These are phyloP conservation scores for Tetragonula carbonaria DNA, from an alignment of 2,888 invertebrate species.

Conservation along the genomic window DNA sequence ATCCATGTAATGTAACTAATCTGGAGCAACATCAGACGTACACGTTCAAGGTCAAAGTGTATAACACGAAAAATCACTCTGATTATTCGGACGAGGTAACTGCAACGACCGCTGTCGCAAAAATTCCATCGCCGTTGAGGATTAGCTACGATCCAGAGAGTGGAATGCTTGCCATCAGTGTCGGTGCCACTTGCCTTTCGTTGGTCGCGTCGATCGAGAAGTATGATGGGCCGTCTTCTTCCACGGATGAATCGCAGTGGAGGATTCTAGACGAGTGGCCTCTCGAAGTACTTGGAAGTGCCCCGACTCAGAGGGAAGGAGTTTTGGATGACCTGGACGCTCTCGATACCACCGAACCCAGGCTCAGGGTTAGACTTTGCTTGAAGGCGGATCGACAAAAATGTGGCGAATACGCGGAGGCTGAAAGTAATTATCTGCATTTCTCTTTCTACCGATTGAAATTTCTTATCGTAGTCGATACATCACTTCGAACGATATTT, in stretches of 20 bases:
- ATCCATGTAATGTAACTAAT: conserved; percentile 94
- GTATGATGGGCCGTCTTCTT: conserved; percentile 86
- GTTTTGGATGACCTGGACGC: conserved; percentile 87
- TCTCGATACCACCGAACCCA: conserved; percentile 85
- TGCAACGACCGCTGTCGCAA: conserved; percentile 93
- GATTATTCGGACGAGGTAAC: conserved; percentile 94
- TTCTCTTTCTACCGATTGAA: background rate
- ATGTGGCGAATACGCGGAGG: conserved; percentile 93
- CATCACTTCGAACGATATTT: background rate
- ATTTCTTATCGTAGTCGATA: background rate
- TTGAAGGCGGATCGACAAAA: conserved; percentile 91
- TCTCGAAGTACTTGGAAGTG: conserved; percentile 89
- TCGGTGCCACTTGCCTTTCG: conserved; percentile 91
- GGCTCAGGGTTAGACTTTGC: conserved; percentile 92
- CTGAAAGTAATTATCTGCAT: conserved; percentile 87
- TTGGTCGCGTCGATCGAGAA: conserved; percentile 91
- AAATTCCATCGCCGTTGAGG: conserved; percentile 91
- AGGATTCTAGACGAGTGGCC: conserved; percentile 90
- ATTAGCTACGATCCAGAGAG: conserved; percentile 93
- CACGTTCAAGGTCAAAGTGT: conserved; percentile 94
- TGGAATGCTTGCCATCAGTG: conserved; percentile 90
- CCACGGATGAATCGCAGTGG: conserved; percentile 85
- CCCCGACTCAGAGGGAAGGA: conserved; percentile 89
- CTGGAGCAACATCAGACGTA: conserved; percentile 95
- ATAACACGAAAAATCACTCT: conserved; percentile 94